Conservation (phyloP, 2,113 vertebrate genomes). For the Elephas maximus region DNA sequence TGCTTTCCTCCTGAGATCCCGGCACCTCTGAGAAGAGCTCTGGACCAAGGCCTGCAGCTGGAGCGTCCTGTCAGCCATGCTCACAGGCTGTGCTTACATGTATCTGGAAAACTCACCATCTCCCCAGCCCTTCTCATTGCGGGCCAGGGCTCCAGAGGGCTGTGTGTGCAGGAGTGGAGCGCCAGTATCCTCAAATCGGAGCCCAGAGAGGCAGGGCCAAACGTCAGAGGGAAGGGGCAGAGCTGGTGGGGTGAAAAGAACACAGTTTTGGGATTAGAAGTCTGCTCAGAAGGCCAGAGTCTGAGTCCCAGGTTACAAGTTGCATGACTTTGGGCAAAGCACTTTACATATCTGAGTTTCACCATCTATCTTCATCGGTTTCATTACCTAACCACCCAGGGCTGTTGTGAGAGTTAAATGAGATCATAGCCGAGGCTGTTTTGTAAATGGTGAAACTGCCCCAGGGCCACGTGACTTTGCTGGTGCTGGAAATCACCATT, state of each 20-base stretch:
- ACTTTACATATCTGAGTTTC: background rate
- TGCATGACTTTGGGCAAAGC: background rate
- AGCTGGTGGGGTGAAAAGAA: fast-evolving
- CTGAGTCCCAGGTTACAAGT: background rate
- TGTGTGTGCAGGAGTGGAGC: fast-evolving
- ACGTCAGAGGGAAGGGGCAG: background rate
- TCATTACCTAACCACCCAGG: background rate
- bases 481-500: background rate
- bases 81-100: fast-evolving
- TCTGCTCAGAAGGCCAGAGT: background rate
- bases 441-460: background rate
- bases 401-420: background rate
- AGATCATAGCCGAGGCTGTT: background rate
- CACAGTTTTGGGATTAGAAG: background rate
- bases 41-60: background rate
- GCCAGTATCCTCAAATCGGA: background rate
- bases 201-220: background rate
- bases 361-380: background rate
- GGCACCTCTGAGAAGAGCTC: background rate
- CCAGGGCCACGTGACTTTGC: fast-evolving
- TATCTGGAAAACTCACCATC: background rate
- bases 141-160: background rate
- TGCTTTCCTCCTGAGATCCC: background rate
- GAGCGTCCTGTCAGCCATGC: fast-evolving
- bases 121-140: background rate